Percentiles rank a stretch among this genome's conserved stretches.
Evolutionary conservation across 2,888 invertebrate genomes (phyloP).

Genomic region (Coelopa pilipes): DNA sequence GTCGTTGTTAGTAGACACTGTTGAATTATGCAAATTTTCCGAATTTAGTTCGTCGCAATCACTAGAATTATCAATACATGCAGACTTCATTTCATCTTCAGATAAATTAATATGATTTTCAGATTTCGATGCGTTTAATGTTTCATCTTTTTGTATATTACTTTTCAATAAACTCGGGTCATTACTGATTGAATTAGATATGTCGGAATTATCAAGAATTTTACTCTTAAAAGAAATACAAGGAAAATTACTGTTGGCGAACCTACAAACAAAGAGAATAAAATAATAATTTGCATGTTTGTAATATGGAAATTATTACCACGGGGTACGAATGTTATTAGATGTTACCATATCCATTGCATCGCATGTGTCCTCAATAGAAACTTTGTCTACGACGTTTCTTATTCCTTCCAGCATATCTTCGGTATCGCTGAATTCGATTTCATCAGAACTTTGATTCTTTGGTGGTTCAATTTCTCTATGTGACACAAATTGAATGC

Average conservation of each 20-base stretch:
- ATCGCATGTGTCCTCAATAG: slow-evolving; percentile 65
- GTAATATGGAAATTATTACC: slow-evolving; percentile 49
- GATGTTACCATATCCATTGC: slow-evolving; percentile 60
- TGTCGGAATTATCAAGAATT: slow-evolving; percentile 34
- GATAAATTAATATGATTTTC: not conserved
- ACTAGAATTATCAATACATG: not conserved
- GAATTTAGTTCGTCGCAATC: not conserved
- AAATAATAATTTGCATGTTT: not conserved
- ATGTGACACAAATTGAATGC: slow-evolving; percentile 35
- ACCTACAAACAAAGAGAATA: slow-evolving; percentile 40
- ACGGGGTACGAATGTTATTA: slow-evolving; percentile 54
- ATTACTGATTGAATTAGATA: not conserved
- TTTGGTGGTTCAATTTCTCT: slow-evolving; percentile 30
- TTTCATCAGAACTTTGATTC: slow-evolving; percentile 56
- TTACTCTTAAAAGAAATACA: slow-evolving; percentile 48
- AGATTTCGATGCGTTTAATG: not conserved
- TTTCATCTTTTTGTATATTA: not conserved
- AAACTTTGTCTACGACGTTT: slow-evolving; percentile 75
- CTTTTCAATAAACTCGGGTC: slow-evolving; percentile 8
- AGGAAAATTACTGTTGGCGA: slow-evolving; percentile 54
- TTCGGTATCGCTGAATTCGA: slow-evolving; percentile 87
- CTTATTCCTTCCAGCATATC: slow-evolving; percentile 88
- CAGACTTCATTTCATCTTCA: not conserved
- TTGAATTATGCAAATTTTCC: slow-evolving; percentile 1
- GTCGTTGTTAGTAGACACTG: slow-evolving; percentile 3